A percentile compares a stretch with the other conserved stretches of the same genome.
Evolutionary conservation across 1,140 invertebrate species (phyloP).

Genomic region (Delia radicum): DNA sequence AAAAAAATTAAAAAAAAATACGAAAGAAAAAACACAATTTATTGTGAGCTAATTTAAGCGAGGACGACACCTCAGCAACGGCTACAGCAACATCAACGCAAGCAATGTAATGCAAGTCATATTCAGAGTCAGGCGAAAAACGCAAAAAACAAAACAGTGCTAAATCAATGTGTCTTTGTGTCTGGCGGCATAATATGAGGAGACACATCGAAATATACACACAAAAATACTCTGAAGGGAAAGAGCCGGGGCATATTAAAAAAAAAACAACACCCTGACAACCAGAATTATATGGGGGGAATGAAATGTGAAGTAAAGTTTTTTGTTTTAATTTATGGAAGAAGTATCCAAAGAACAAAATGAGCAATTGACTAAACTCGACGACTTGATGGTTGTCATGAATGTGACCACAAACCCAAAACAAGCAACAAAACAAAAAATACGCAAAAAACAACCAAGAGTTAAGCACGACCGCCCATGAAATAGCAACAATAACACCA

Average conservation of each 20-base stretch:
- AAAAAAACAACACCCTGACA: not conserved
- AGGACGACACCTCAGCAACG: conserved; percentile 52
- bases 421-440: not conserved
- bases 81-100: not conserved
- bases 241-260: not conserved
- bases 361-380: not conserved
- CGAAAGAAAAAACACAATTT: conserved; percentile 23
- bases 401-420: not conserved
- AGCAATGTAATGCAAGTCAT: not conserved
- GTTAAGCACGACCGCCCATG: conserved; percentile 2
- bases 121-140: not conserved
- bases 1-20: no score
- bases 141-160: conserved; percentile 50
- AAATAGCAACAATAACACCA: not conserved
- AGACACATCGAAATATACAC: not conserved
- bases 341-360: conserved; percentile 31
- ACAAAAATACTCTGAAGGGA: not conserved
- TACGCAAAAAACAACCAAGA: not conserved
- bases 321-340: conserved; percentile 31
- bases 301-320: conserved; percentile 17
- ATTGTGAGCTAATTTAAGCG: conserved; percentile 50
- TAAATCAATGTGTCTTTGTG: conserved; percentile 41
- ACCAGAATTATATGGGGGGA: no score
- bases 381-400: conserved; percentile 1
- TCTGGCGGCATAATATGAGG: conserved; percentile 8